phyloP scores from a whole-genome alignment of 64 coral and sea anemone species.

The Actinia tenebrosa region DNA sequence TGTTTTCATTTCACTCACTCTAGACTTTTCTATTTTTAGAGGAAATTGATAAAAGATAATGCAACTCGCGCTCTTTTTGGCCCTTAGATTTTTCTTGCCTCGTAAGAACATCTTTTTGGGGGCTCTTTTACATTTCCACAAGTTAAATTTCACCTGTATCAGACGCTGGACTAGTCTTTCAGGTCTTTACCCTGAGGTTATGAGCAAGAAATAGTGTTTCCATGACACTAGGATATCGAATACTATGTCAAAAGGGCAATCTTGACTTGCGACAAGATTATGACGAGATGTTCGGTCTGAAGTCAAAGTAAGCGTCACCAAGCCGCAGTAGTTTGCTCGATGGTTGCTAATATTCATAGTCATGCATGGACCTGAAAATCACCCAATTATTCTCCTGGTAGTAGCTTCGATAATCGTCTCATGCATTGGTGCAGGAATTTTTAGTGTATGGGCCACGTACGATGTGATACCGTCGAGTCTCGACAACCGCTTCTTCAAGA shows the following conservation, averaged over 20 bases:
- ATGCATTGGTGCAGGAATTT: background rate
- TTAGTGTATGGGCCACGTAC: constrained; percentile 23
- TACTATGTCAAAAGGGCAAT: constrained; percentile 2
- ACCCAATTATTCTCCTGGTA: constrained; percentile 6
- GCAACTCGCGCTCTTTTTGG: too few species aligned
- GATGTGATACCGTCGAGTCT: constrained; percentile 11
- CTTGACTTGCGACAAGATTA: background rate
- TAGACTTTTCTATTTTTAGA: too few species aligned
- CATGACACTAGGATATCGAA: background rate
- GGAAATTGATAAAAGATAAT: too few species aligned
- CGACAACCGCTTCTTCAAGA: constrained; percentile 7
- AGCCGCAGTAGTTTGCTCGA: background rate
- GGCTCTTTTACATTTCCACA: too few species aligned
- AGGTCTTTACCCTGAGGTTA: background rate
- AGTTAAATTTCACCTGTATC: too few species aligned
- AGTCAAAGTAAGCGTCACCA: background rate
- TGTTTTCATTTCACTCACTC: too few species aligned
- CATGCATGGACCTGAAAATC: background rate
- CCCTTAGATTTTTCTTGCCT: too few species aligned
- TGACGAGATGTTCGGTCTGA: background rate
- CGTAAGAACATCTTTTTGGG: too few species aligned
- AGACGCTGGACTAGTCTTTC: too few species aligned
- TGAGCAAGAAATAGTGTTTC: background rate
- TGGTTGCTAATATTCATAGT: background rate
- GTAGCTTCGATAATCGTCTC: background rate